These are phyloP conservation scores for Calosoma granatense DNA, from an alignment of 1,140 invertebrate species.

Conservation along the genomic window DNA sequence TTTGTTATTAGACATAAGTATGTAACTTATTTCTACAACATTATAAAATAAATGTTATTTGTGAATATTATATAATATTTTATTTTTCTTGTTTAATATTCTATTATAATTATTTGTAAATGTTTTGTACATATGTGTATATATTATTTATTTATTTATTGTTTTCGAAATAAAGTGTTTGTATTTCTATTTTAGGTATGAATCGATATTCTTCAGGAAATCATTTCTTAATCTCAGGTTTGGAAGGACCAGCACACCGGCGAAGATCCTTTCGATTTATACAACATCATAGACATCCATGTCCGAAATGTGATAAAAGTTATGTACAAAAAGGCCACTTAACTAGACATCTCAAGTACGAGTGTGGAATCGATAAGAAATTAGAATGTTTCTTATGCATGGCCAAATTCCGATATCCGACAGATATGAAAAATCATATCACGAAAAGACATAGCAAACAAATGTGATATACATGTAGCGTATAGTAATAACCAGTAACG, in stretches of 20 bases:
- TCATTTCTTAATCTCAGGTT: not conserved
- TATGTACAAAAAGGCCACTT: conserved; percentile 49
- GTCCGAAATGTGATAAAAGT: conserved; percentile 36
- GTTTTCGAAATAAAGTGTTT: not conserved
- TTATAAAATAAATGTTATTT: not conserved
- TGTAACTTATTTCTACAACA: too few species aligned
- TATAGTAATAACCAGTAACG: too few species aligned
- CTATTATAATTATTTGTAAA: not conserved
- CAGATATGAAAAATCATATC: conserved; percentile 35
- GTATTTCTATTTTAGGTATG: not conserved
- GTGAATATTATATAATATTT: conserved; percentile 1
- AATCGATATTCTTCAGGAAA: not conserved
- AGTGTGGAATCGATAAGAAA: conserved; percentile 39
- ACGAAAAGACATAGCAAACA: conserved; percentile 28
- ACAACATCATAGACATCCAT: conserved; percentile 24
- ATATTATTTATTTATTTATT: not conserved
- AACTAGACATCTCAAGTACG: conserved; percentile 40
- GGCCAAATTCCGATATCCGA: conserved; percentile 31
- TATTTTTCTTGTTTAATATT: not conserved
- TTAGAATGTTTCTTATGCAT: conserved; percentile 38
- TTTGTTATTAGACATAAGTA: too few species aligned
- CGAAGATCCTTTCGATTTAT: not conserved
- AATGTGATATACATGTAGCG: too few species aligned
- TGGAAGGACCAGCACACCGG: too few species aligned
- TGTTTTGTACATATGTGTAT: not conserved